Base-by-base conservation (phyloP, 2,797 vertebrate genomes). In the Sebastes cheni region DNA sequence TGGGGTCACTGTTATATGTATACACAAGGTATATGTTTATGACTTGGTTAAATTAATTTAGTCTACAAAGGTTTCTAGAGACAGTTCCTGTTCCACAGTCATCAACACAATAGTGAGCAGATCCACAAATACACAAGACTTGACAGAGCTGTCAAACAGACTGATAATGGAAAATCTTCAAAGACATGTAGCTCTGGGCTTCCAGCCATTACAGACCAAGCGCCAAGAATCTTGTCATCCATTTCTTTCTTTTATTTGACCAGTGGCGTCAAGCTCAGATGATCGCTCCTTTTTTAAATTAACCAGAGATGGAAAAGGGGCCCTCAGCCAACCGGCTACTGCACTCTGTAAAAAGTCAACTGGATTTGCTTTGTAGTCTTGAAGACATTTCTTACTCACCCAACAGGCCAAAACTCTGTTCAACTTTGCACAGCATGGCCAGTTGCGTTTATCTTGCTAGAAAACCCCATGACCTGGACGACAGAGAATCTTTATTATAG, bases 251-350 rank as follows among this genome's bases (percentile, higher is more conserved):
- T 91, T 89, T 88, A 92, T 91, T 86, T 87, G 83, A 91, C 87
- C 70, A 74, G 59, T 50, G 18, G 81, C 22, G 77, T 91, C 90
- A 83, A 76, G 11, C 75, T 30, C 77, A 86, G 64, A 79, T 54
- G 42, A 88, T 90, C 78, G 55, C 64, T 67, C 27, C 58, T 74
- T 77, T 84, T 78, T 86, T 36, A 90, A 71, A 87, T 80, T 70
- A 83, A 85, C 75, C 93, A 93, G 90, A 88, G 80, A 89, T 93
- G 93, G 93, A 95, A 95, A 94, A 89, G 76, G 72, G 91, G 87
- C 79, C 70, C 5, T 52, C 1, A 20, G 91, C 93, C 93, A 93
- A 77, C 69, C n/a, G 9, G 78, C 61, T 68, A 46, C 61, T 70
- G 50, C 22, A 13, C 39, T 65, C 64, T 54, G 32, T 70, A 64